Base-by-base conservation (phyloP, 2,797 vertebrate genomes). In the Crenichthys baileyi region DNA sequence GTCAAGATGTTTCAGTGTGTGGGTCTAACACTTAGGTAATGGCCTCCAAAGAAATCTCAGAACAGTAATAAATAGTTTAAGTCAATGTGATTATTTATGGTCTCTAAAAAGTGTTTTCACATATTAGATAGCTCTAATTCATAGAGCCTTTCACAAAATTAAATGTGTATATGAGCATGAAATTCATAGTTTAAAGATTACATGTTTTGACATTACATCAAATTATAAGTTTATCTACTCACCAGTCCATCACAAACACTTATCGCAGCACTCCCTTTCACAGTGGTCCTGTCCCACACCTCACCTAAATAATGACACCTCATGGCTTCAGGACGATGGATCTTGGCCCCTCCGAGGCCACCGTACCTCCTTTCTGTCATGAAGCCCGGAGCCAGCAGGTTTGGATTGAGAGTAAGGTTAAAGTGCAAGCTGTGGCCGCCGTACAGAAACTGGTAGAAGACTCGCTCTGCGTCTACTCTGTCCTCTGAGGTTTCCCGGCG, bases 191-290 rank as follows among this genome's bases (percentile, higher is more conserved):
- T 15, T 46, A 70, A n/a, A 26, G 8, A 58, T n/a, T 5, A 70
- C 22, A 73, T 50, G 22, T 0, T 81, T 79, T 70, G 7, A 44
- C 51, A 56, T 60, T 39, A 68, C 20, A 78, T 73, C 26, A 22
- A 18, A 68, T 29, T 2, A 60, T 18, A 51, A 13, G 36, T 36
- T 46, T 3, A 26, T 77, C 29, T 36, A 96, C 98, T 97, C 90
- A 99, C 98, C 96, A 99, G 94, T 75, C 98, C 98, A 2, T 96
- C 92, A 22, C 98, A 99, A 36, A 97, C 96, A 75, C 98, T 99
- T 73, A 99, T 96, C 4, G 97, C 97, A 0, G 98, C 98, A 24
- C 88, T 92, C 2, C 98, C 98, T 0, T 86, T 90, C 18, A 83
- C 76, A 0, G 55, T 78, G 7, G 82, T 85, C 0, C 84, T 89